Percentiles rank a stretch among this genome's conserved stretches.
Evolutionary conservation across 2,888 invertebrate genomes (phyloP).

Genomic region (Abrostola triplasia): DNA sequence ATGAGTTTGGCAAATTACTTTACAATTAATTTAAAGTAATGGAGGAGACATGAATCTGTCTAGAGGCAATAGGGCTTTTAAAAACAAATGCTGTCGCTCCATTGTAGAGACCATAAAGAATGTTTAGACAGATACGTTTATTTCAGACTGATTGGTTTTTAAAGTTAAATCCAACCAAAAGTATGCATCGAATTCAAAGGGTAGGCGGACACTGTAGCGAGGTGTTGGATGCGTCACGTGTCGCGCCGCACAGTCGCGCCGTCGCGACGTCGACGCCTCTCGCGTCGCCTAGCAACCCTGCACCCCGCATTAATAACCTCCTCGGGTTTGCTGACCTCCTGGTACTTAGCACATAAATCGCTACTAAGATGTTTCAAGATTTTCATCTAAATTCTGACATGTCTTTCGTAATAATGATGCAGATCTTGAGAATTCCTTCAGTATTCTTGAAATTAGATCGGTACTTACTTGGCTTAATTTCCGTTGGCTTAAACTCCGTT

Average conservation of each 20-base stretch:
- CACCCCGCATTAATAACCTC: conserved; percentile 64
- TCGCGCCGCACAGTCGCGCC: conserved; percentile 73
- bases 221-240: conserved; percentile 69
- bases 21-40: too few species aligned
- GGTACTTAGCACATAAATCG: conserved; percentile 58
- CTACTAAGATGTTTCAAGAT: conserved; percentile 40
- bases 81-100: too few species aligned
- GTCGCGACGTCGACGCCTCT: conserved; percentile 62
- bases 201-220: conserved; percentile 28
- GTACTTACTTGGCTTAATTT: conserved; percentile 3
- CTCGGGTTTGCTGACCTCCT: conserved; percentile 70
- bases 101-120: too few species aligned
- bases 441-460: conserved; percentile 11
- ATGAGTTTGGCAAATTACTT: too few species aligned
- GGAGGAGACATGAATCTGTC: too few species aligned
- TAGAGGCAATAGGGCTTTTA: too few species aligned
- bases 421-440: conserved; percentile 27
- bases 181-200: conserved; percentile 14
- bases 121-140: too few species aligned
- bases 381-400: conserved; percentile 48
- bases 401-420: conserved; percentile 27
- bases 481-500: not conserved
- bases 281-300: conserved; percentile 67
- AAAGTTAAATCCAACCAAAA: too few species aligned
- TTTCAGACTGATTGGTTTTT: too few species aligned